Base-by-base conservation (phyloP, 2,113 vertebrate genomes). In the Dromaius novaehollandiae region DNA sequence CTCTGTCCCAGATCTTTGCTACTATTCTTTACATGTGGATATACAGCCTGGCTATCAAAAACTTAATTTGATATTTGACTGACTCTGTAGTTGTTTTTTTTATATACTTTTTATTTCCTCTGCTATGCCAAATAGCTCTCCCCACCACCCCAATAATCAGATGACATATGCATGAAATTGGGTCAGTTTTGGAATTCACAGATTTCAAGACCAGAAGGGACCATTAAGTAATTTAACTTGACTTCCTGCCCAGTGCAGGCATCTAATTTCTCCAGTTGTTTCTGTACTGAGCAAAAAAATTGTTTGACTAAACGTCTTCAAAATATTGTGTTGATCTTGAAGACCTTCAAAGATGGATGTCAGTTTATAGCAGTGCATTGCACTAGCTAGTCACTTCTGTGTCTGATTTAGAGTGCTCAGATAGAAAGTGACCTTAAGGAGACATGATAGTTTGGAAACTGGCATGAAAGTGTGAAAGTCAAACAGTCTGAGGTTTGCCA, bases 201-300 rank as follows among this genome's bases (percentile, higher is more conserved):
- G 89, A 51, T 96, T 95, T 92, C 1, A 7, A 64, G 88, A n/a
- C 42, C 95, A 94, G 88, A 77, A 86, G 68, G 79, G 63, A 36
- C 13, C 2, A 14, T 40, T 61, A 2, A 0, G n/a, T 48, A n/a
- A 12, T 9, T 15, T 56, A 93, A 55, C 79, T 28, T 0, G 0
- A 20, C 21, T 74, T 74, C 53, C 64, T 74, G 64, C 26, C 1
- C 13, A 6, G 40, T 22, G 2, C 66, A 66, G 86, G 76, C 90
- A 58, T 58, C 70, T 77, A 0, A 0, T 15, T 69, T 77, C 81
- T 87, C 34, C 60, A 18, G 5, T 6, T 22, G 36, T 22, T 48
- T 44, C n/a, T 46, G 34, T 60, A 1, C 1, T 0, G 34, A 80
- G 86, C 82, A 82, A 85, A 38, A 63, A n/a, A 17, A 3, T 7